These are phyloP conservation scores for Harmothoe impar DNA, from an alignment of 2,888 invertebrate genomes.

Conservation along the genomic window DNA sequence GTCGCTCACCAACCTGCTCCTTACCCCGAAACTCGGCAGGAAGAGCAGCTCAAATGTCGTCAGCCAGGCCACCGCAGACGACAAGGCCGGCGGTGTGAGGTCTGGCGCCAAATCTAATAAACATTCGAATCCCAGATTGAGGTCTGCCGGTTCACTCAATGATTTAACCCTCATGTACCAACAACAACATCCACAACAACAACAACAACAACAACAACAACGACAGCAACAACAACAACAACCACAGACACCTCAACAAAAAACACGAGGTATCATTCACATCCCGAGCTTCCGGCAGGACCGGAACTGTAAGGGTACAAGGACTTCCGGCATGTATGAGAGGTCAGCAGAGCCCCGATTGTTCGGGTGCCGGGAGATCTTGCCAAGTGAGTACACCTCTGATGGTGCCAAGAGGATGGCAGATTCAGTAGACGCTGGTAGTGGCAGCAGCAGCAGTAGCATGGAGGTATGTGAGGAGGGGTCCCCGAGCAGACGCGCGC, in stretches of 20 bases:
- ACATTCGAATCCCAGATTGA: too few relatives aligned
- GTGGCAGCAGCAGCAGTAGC: neutral
- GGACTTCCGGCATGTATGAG: neutral
- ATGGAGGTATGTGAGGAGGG: neutral
- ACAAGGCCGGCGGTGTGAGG: neutral
- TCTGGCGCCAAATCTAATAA: neutral
- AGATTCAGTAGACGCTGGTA: conserved; percentile 4
- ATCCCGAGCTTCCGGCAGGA: neutral
- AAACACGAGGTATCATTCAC: neutral
- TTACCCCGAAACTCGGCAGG: neutral
- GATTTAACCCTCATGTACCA: neutral
- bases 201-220: neutral
- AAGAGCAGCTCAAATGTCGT: neutral
- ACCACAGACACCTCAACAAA: neutral
- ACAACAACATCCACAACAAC: neutral
- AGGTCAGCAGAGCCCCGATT: neutral
- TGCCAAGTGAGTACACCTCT: conserved; percentile 38
- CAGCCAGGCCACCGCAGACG: neutral
- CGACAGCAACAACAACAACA: neutral
- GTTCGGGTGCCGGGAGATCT: neutral
- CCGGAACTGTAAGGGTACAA: neutral
- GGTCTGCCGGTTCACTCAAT: neutral
- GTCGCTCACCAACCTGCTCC: conserved; percentile 38
- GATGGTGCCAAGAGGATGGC: conserved; percentile 19
- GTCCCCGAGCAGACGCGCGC: neutral